phyloP scores from a whole-genome alignment of 2,113 vertebrate genomes.

The Sapajus apella region DNA sequence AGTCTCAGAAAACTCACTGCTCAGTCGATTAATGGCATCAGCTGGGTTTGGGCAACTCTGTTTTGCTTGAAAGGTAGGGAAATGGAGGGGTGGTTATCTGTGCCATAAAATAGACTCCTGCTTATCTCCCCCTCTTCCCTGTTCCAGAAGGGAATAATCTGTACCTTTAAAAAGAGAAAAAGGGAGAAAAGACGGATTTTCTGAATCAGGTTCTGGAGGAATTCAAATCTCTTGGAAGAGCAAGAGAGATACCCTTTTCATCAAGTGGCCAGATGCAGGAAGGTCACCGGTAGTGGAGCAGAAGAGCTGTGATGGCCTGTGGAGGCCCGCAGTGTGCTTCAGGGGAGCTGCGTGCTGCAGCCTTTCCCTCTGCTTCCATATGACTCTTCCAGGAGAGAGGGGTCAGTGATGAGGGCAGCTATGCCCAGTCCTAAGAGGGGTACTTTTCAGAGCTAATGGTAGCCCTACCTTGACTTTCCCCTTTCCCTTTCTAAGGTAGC shows the following conservation, averaged over 20 bases:
- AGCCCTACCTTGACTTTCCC: neutral
- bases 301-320: neutral
- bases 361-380: neutral
- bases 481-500: neutral
- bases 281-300: neutral
- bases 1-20: constrained; percentile 24
- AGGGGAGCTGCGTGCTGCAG: neutral
- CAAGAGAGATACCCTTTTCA: neutral
- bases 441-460: neutral
- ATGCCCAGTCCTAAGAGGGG: neutral
- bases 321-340: neutral
- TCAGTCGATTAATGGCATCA: neutral
- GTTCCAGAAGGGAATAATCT: neutral
- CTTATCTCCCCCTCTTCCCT: neutral
- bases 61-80: neutral
- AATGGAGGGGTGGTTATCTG: neutral
- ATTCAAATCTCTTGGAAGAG: constrained; percentile 11
- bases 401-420: neutral
- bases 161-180: neutral
- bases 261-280: neutral
- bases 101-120: neutral
- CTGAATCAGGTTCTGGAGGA: neutral
- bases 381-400: neutral
- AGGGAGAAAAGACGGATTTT: neutral
- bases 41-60: neutral